A percentile compares a stretch with the other conserved stretches of the same genome.
phyloP scores from a whole-genome alignment of 2,888 invertebrate genomes.

The Rhagium mordax region DNA sequence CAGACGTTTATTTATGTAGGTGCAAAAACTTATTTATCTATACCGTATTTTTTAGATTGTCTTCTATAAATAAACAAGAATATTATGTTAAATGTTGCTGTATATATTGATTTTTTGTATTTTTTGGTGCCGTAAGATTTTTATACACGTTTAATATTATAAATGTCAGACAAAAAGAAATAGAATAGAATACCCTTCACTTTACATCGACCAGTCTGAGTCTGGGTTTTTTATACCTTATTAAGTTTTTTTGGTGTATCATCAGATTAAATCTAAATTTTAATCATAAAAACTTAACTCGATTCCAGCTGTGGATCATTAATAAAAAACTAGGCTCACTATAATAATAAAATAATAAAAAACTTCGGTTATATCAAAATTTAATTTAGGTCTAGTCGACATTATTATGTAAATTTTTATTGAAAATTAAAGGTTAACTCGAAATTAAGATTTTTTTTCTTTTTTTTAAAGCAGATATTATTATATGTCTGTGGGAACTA shows the following conservation, averaged over 20 bases:
- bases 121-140: conserved; percentile 4
- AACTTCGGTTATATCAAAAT: not conserved
- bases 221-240: conserved; percentile 28
- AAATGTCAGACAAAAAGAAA: conserved; percentile 22
- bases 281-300: conserved; percentile 21
- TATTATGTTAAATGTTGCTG: not conserved
- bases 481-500: not conserved
- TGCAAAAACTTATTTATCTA: conserved; percentile 6
- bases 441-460: not conserved
- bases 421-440: conserved; percentile 22
- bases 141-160: conserved; percentile 16
- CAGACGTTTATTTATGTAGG: not conserved
- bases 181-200: conserved; percentile 24
- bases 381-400: conserved; percentile 11
- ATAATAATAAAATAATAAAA: conserved; percentile 1
- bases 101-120: conserved; percentile 1
- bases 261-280: conserved; percentile 27
- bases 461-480: not conserved
- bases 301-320: conserved; percentile 20
- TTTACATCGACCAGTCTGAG: conserved; percentile 7
- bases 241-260: conserved; percentile 23
- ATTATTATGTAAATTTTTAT: conserved; percentile 12
- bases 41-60: not conserved
- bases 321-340: conserved; percentile 8
- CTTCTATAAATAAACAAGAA: conserved; percentile 18